phyloP scores from a whole-genome alignment of 2,113 vertebrate genomes.

The Calidris pygmaea region DNA sequence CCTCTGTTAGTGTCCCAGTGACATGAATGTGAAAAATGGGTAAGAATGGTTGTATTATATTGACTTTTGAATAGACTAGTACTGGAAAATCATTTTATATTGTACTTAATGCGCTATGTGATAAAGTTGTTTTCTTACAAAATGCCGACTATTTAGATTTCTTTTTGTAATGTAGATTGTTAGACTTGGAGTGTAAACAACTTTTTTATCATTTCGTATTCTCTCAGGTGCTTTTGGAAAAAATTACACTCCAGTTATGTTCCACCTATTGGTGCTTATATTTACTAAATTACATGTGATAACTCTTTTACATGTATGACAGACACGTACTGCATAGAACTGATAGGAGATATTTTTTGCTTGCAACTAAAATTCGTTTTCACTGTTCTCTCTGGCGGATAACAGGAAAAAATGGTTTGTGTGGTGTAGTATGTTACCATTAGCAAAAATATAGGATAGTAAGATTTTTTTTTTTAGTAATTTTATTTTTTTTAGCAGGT shows the following conservation, averaged over 20 bases:
- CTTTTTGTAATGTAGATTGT: neutral
- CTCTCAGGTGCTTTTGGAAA: neutral
- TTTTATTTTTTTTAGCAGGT: neutral
- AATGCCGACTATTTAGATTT: neutral
- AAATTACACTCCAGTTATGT: neutral
- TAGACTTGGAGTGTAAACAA: neutral
- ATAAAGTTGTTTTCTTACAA: neutral
- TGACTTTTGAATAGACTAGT: neutral
- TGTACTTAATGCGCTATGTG: neutral
- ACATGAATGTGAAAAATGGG: neutral
- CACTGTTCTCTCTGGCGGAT: neutral
- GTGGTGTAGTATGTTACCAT: neutral
- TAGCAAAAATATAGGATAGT: neutral
- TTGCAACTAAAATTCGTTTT: neutral
- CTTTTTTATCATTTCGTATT: neutral
- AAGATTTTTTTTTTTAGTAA: neutral
- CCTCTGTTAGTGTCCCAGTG: neutral
- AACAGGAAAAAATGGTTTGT: neutral
- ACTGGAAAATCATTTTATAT: neutral
- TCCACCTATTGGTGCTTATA: neutral
- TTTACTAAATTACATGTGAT: neutral
- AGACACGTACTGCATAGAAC: neutral
- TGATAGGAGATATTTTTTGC: neutral
- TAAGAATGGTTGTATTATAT: neutral
- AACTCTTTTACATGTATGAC: neutral